Evolutionary conservation across 2,113 vertebrate genomes (phyloP).

Genomic region (Scalopus aquaticus): DNA sequence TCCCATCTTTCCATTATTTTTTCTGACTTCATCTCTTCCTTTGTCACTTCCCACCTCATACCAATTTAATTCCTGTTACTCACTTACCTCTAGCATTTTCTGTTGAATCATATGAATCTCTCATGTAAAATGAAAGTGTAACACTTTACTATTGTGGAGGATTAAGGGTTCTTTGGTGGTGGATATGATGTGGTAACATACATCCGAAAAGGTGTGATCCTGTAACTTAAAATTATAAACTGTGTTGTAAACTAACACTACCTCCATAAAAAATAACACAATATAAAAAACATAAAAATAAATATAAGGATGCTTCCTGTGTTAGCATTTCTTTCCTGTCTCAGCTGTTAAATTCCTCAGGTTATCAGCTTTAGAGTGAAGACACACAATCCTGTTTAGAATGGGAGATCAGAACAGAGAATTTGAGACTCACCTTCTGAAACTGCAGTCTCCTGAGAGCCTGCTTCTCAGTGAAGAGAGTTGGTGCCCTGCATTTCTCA

Average conservation of each 20-base stretch:
- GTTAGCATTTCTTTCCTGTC: background rate
- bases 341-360: background rate
- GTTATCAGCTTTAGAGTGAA: slow-evolving; percentile 2
- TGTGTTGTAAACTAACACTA: background rate
- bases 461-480: background rate
- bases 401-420: background rate
- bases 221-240: too few relatives aligned
- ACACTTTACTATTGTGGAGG: too few relatives aligned
- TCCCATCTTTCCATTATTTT: background rate
- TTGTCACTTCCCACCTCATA: background rate
- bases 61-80: background rate
- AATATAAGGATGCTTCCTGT: background rate
- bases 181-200: too few relatives aligned
- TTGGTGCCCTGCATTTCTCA: background rate
- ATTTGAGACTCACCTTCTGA: background rate
- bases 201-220: too few relatives aligned
- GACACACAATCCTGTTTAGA: background rate
- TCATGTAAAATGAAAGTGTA: background rate
- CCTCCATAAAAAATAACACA: background rate
- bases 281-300: background rate
- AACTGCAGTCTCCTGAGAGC: slow-evolving; percentile 11
- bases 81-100: background rate
- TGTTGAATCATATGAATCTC: background rate
- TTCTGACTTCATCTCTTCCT: background rate
- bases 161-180: too few relatives aligned